These are phyloP conservation scores for Centroberyx gerrardi DNA, from an alignment of 2,797 vertebrate genomes.

Conservation along the genomic window DNA sequence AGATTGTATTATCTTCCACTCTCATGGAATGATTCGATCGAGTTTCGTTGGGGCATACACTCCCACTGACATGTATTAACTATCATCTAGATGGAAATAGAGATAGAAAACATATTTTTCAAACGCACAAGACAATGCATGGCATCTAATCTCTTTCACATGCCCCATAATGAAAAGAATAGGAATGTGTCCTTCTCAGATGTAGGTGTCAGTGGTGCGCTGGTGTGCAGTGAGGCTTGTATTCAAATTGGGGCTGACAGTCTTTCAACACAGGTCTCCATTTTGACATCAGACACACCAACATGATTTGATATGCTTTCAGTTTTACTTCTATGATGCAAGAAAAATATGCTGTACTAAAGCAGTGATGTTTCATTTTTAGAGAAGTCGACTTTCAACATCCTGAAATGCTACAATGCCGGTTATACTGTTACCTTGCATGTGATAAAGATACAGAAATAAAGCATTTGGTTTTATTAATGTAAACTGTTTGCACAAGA, in stretches of 20 bases:
- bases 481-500: neutral
- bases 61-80: neutral
- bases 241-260: slow-evolving; percentile 58
- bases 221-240: slow-evolving; percentile 39
- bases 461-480: too few relatives aligned
- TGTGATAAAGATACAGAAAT: too few relatives aligned
- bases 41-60: too few relatives aligned
- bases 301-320: slow-evolving; percentile 50
- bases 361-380: neutral
- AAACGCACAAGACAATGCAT: slow-evolving; percentile 20
- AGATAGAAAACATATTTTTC: slow-evolving; percentile 28
- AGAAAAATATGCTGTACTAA: slow-evolving; percentile 24
- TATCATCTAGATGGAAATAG: slow-evolving; percentile 26
- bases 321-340: slow-evolving; percentile 43
- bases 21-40: slow-evolving; percentile 5
- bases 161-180: slow-evolving; percentile 24
- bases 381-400: slow-evolving; percentile 14
- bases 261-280: slow-evolving; percentile 59
- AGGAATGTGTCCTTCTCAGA: slow-evolving; percentile 29
- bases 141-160: slow-evolving; percentile 21
- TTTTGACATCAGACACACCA: slow-evolving; percentile 46
- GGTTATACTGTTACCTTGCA: neutral
- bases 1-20: slow-evolving; percentile 26
- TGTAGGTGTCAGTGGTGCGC: slow-evolving; percentile 31
- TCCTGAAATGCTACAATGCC: neutral